Evolutionary conservation across 1,140 invertebrate genomes (phyloP), one percentile per base, ranked within the genome.

Genomic region (Nylanderia fulva): DNA sequence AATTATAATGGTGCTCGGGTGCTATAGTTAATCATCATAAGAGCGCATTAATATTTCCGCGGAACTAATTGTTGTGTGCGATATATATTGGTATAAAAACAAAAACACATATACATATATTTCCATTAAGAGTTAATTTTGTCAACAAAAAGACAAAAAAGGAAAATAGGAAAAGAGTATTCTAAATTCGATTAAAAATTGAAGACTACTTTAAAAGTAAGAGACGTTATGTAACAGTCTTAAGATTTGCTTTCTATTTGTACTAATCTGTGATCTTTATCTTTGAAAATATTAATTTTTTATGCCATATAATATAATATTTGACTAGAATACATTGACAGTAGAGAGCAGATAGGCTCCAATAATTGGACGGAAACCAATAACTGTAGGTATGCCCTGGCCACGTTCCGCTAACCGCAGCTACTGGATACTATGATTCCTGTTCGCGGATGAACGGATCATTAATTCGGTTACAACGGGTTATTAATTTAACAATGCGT

Each of bases 401-500:
- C 56, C 84, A 85, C 77, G 79, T 88, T 88, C 85, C 68, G 71
- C 52, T 85, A 88, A 87, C 87, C 87, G 66, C 69, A 82, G 66
- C 74, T 60, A 82, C 54, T 85, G 69, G 84, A 84, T 88, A 88
- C 72, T 88, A 85, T 76, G 79, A 88, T 88, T 88, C 85, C 75
- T 86, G 76, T 82, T 52, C 75, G 79, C 83, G 83, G 84, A 85
- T 61, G 75, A 68, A 24, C 39, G 69, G 84, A 85, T 88, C 87
- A 88, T 88, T 88, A 88, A 88, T 88, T 88, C 56, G 87, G 85
- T 88, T 88, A 88, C 82, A 87, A 88, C 68, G 74, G 71, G 63
- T 88, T 88, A 88, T 88, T 88, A 88, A 88, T 88, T 88, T 87
- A 88, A 88, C 86, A 88, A 48, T 54, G 87, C 54, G 63, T 76